Base-by-base conservation (phyloP, 53 echinoderm and acorn worm species). In the Holothuria leucospilota region DNA sequence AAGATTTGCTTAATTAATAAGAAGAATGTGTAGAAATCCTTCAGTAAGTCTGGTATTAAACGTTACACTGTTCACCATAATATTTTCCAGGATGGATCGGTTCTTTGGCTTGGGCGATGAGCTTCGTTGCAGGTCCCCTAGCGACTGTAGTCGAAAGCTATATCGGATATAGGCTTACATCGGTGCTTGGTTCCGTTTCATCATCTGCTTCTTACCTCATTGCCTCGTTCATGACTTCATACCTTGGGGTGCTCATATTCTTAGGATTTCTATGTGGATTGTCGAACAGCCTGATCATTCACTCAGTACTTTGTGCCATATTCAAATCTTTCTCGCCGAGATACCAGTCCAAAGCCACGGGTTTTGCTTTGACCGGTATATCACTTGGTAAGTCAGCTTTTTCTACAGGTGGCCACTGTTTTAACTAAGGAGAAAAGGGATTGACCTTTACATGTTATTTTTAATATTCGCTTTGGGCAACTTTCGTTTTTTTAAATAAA, bases 1-100 rank as follows among this genome's bases (percentile, higher is more conserved):
- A 34, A 2, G 34, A 34, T 34, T 34, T 34, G 1, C 34, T 34
- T 3, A 34, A 34, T 34, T 34, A 3, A 3, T 2, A 34, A 34
- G 34, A 2, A 34, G 34, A 34, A 34, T 34, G 34, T 3, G 1
- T 34, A 34, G 34, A 34, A 34, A 34, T 34, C 2, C 3, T 34
- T 34, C 34, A 34, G 34, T 34, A 34, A 34, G 34, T 34, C 34
- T 34, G 34, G 34, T 34, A 34, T 34, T 2, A 34, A 34, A 34
- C 3, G 34, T 34, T 34, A 34, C 3, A 34, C 34, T 34, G 1
- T 34, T 34, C 34, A 1, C 34, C 3, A 34, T 34, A 1, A 34
- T 34, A 34, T 3, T 3, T 34, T 56, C 16, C 56, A 80, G 80
- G 80, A 29, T 80, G 80, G 80, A 60, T 80, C 25, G 80, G 80